These are phyloP conservation scores for Diadumene lineata DNA, from an alignment of 92 coral and sea anemone genomes.

Conservation along the genomic window DNA sequence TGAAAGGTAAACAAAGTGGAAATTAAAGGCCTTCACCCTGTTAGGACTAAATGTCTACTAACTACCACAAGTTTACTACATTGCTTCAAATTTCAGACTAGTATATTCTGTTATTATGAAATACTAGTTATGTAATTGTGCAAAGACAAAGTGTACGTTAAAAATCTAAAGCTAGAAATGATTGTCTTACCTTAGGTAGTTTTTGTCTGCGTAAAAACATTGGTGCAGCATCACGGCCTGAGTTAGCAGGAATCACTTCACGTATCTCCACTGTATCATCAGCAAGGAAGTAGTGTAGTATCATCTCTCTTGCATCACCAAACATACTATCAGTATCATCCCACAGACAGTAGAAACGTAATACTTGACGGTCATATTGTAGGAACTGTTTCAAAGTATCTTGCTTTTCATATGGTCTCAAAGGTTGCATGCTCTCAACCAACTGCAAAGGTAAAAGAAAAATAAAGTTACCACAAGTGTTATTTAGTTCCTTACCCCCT, in stretches of 20 bases:
- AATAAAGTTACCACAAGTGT: too few species aligned
- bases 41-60: too few species aligned
- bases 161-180: not conserved
- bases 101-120: too few species aligned
- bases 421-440: slow-evolving; percentile 96
- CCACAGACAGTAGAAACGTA: slow-evolving; percentile 94
- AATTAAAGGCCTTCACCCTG: too few species aligned
- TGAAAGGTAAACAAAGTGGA: not conserved
- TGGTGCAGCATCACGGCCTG: slow-evolving; percentile 98
- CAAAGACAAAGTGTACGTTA: too few species aligned
- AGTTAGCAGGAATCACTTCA: slow-evolving; percentile 83
- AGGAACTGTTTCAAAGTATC: slow-evolving; percentile 95
- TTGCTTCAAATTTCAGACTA: too few species aligned
- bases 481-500: too few species aligned
- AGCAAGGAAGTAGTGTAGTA: slow-evolving; percentile 93
- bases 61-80: too few species aligned
- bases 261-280: slow-evolving; percentile 95
- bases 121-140: too few species aligned
- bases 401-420: slow-evolving; percentile 96
- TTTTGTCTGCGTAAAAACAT: slow-evolving; percentile 87
- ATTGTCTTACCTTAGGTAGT: slow-evolving; percentile 81
- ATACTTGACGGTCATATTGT: slow-evolving; percentile 85
- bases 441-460: slow-evolving; percentile 45
- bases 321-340: slow-evolving; percentile 97
- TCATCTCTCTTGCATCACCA: slow-evolving; percentile 95